These are phyloP conservation scores for Pteria penguin DNA, from an alignment of 2,888 invertebrate genomes.

Conservation along the genomic window DNA sequence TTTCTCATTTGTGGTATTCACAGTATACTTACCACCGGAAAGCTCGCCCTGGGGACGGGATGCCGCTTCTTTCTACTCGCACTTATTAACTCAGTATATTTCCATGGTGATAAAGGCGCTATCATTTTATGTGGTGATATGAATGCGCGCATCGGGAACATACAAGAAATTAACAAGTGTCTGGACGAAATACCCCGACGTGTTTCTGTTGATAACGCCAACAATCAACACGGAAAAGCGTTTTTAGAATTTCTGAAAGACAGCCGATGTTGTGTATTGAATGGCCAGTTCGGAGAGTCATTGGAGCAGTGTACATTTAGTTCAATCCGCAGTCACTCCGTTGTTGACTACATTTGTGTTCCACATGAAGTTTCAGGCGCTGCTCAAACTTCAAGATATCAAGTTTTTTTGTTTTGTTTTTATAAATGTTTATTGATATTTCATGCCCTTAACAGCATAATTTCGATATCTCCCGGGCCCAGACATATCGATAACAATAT, in stretches of 20 bases:
- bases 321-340: not conserved
- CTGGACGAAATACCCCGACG: not conserved
- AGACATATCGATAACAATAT: no score
- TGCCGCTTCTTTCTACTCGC: not conserved
- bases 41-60: slow-evolving; percentile 29
- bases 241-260: not conserved
- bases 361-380: not conserved
- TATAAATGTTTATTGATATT: no score
- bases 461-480: no score
- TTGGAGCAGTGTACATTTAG: not conserved
- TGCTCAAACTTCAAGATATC: not conserved
- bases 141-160: slow-evolving; percentile 14
- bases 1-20: not conserved
- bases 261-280: not conserved
- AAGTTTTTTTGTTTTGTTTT: no score
- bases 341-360: not conserved
- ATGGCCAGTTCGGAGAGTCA: not conserved
- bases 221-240: not conserved
- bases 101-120: not conserved
- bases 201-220: not conserved
- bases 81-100: slow-evolving; percentile 20
- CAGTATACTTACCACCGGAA: not conserved
- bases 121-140: slow-evolving; percentile 12
- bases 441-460: no score
- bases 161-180: not conserved